phyloP scores from a whole-genome alignment of 2,888 invertebrate genomes.

The Arge pagana region DNA sequence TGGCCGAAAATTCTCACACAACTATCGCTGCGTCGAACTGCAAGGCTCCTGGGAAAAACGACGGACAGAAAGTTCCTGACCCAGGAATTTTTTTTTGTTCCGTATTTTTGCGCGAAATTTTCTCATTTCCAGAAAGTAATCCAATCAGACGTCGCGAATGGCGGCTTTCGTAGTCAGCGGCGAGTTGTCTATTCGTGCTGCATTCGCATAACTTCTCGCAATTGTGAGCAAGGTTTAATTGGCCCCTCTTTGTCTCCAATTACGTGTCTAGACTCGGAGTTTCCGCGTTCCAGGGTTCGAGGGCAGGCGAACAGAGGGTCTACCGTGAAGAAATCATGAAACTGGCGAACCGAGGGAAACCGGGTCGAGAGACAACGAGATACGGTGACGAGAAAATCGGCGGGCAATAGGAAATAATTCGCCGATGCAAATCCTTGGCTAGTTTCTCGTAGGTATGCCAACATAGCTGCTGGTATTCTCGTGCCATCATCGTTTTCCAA shows the following conservation, averaged over 20 bases:
- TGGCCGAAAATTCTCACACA: too few species aligned
- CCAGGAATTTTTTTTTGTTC: background rate
- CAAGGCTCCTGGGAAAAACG: background rate
- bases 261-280: slow-evolving; percentile 47
- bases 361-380: background rate
- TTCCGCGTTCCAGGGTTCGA: slow-evolving; percentile 26
- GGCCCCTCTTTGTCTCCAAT: slow-evolving; percentile 57
- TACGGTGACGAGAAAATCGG: background rate
- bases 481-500: too few species aligned
- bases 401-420: too few species aligned
- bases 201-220: slow-evolving; percentile 34
- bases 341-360: slow-evolving; percentile 25
- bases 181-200: slow-evolving; percentile 12
- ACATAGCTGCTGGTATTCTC: too few species aligned
- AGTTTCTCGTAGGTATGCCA: too few species aligned
- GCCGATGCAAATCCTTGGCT: too few species aligned
- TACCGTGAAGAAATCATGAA: slow-evolving; percentile 49
- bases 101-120: background rate
- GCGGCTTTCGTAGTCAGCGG: slow-evolving; percentile 12
- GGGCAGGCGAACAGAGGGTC: slow-evolving; percentile 32
- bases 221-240: slow-evolving; percentile 52
- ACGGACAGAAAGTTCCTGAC: slow-evolving; percentile 1
- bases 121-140: slow-evolving; percentile 42
- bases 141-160: slow-evolving; percentile 41
- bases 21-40: background rate